Evolutionary conservation across 2,113 vertebrate species (phyloP).

Genomic region (Empidonax traillii): DNA sequence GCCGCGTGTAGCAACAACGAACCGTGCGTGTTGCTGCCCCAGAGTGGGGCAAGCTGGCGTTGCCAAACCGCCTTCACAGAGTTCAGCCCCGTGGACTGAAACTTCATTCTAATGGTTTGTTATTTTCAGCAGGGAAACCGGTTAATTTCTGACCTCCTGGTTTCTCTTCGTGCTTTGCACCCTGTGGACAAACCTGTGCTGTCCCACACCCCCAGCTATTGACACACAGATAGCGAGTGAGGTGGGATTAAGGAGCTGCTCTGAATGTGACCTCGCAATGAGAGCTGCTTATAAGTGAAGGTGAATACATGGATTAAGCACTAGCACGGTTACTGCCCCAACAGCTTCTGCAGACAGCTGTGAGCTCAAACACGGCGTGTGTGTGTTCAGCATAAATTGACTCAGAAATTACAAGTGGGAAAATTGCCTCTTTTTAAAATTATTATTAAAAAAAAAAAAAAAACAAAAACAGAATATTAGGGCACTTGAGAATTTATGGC

Average conservation of each 20-base stretch:
- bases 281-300: not conserved
- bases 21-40: accelerated
- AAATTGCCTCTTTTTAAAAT: not conserved
- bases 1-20: not conserved
- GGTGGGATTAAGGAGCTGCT: not conserved
- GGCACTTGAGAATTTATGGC: not conserved
- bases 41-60: accelerated
- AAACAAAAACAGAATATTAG: not conserved
- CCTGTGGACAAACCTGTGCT: not conserved
- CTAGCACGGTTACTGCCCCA: accelerated
- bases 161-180: not conserved
- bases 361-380: not conserved
- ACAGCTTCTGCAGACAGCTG: accelerated
- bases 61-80: not conserved
- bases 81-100: accelerated
- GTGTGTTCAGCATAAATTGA: accelerated
- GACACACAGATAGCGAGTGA: accelerated
- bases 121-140: not conserved
- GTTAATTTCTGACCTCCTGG: not conserved
- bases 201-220: not conserved
- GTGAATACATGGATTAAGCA: not conserved
- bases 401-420: not conserved
- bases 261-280: not conserved
- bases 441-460: no score
- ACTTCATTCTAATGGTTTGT: accelerated